Evolutionary conservation across 1,140 invertebrate genomes (phyloP).

Genomic region (Drosophila tani): DNA sequence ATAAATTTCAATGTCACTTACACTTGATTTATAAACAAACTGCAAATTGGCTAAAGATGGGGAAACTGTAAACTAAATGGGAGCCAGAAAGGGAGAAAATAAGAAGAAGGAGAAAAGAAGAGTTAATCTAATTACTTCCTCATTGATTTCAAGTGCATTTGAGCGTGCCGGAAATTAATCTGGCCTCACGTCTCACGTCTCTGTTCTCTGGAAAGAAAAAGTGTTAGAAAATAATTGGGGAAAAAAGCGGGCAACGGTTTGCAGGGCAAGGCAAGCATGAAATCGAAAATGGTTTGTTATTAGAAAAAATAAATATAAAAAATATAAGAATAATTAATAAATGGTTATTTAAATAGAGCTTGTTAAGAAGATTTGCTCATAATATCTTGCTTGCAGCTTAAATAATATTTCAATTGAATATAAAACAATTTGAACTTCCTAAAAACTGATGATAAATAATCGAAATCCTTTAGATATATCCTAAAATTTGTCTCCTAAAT

Average conservation of each 20-base stretch:
- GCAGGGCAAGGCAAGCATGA: background rate
- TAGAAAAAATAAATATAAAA: background rate
- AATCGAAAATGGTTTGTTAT: background rate
- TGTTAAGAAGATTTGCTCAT: background rate
- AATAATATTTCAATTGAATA: too few relatives aligned
- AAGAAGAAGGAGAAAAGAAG: constrained; percentile 22
- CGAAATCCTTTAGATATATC: too few relatives aligned
- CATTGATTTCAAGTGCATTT: constrained; percentile 69
- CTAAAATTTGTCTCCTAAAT: too few relatives aligned
- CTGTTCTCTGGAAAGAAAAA: constrained; percentile 45
- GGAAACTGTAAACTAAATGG: constrained; percentile 6
- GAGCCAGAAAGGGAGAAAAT: background rate
- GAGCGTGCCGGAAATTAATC: constrained; percentile 49
- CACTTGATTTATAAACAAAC: constrained; percentile 75
- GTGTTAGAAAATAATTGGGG: constrained; percentile 36
- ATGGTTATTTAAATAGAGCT: too few relatives aligned
- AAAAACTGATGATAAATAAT: too few relatives aligned
- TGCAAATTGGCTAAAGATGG: constrained; percentile 33
- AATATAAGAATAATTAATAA: background rate
- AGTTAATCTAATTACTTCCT: constrained; percentile 76
- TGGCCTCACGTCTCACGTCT: background rate
- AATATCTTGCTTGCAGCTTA: too few relatives aligned
- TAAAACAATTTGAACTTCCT: too few relatives aligned
- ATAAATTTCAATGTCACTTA: constrained; percentile 82
- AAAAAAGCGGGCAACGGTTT: background rate